These are phyloP conservation scores for Hetaerina titia DNA, from an alignment of 2,888 invertebrate genomes.

Conservation along the genomic window DNA sequence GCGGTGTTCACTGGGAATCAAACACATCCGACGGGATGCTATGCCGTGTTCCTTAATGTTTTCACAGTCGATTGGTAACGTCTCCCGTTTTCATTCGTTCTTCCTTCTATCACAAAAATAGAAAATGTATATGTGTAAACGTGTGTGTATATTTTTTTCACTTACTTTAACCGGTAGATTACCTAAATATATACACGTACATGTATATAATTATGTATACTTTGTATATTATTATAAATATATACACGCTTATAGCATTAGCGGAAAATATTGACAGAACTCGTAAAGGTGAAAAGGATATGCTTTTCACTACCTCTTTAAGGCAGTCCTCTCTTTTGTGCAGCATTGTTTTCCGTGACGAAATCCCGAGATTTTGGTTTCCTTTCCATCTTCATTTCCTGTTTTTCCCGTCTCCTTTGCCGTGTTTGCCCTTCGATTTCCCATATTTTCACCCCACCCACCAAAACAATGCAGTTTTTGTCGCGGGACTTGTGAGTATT, in stretches of 20 bases:
- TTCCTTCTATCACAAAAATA: too few relatives aligned
- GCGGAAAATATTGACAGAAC: slow-evolving; percentile 4
- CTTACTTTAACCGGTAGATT: too few relatives aligned
- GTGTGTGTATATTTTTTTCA: too few relatives aligned
- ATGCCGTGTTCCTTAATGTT: neutral
- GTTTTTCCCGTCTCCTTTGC: neutral
- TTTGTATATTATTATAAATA: too few relatives aligned
- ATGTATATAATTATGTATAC: too few relatives aligned
- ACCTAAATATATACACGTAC: too few relatives aligned
- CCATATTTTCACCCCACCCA: neutral
- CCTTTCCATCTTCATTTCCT: neutral
- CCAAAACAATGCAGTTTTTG: neutral
- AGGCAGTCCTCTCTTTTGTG: neutral
- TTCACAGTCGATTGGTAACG: too few relatives aligned
- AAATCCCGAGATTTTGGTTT: neutral
- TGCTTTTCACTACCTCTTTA: neutral
- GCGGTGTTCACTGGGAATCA: neutral
- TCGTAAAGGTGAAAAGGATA: neutral
- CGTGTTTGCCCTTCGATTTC: neutral
- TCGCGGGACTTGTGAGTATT: neutral
- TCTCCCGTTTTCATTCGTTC: too few relatives aligned
- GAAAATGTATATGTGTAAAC: too few relatives aligned
- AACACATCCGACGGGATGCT: too few relatives aligned
- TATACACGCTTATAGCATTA: neutral
- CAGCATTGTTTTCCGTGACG: neutral